Conservation (phyloP, 2,797 vertebrate genomes). For the Coranthus polyacanthus region DNA sequence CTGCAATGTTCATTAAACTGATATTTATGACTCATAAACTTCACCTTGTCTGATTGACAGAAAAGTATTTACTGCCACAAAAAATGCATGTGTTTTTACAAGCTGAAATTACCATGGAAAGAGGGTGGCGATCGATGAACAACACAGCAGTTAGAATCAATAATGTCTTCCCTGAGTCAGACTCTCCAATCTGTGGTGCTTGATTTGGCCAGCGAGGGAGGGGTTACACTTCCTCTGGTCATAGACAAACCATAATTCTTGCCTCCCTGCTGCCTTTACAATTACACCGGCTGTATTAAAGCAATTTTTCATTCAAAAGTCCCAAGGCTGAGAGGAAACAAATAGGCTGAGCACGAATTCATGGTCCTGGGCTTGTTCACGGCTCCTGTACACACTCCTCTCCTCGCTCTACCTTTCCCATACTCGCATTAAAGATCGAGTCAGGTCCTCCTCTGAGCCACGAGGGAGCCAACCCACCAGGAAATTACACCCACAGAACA, state of each 20-base stretch:
- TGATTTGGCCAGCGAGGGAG: slow-evolving; percentile 28
- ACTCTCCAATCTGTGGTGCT: slow-evolving; percentile 35
- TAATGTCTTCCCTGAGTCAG: slow-evolving; percentile 53
- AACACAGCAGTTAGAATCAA: slow-evolving; percentile 52
- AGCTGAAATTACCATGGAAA: slow-evolving; percentile 51
- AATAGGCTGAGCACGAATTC: slow-evolving; percentile 43
- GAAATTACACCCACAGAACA: slow-evolving; percentile 64
- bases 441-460: slow-evolving; percentile 8
- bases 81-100: slow-evolving; percentile 47
- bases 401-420: slow-evolving; percentile 23
- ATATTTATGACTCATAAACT: slow-evolving; percentile 33
- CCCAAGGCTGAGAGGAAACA: slow-evolving; percentile 58
- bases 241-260: slow-evolving; percentile 55
- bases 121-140: slow-evolving; percentile 45
- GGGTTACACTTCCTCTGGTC: slow-evolving; percentile 37
- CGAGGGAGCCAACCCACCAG: slow-evolving; percentile 39
- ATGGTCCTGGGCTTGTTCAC: slow-evolving; percentile 23
- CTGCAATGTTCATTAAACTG: slow-evolving; percentile 23
- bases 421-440: slow-evolving; percentile 41
- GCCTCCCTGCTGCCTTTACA: slow-evolving; percentile 52
- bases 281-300: slow-evolving; percentile 72
- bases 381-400: slow-evolving; percentile 37
- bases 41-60: slow-evolving; percentile 33
- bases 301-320: slow-evolving; percentile 70
- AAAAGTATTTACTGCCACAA: slow-evolving; percentile 33